Evolutionary conservation across 2,888 invertebrate species (phyloP).

Genomic region (Barypeithes pellucidus): DNA sequence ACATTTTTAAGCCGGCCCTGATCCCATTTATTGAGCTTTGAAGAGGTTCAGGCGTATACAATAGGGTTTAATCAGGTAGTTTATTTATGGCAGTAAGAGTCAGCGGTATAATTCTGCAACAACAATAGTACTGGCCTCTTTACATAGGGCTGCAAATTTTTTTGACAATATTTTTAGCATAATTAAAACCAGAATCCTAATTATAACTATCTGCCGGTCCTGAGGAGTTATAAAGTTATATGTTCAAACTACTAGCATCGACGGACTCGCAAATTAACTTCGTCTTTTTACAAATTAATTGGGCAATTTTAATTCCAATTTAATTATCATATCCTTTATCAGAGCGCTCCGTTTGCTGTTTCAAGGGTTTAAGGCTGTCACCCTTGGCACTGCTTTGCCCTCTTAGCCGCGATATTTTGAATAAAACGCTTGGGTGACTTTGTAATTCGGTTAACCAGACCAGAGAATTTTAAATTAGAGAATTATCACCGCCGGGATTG

Average conservation of each 20-base stretch:
- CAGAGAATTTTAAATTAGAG: slow-evolving; percentile 19
- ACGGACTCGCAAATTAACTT: slow-evolving; percentile 6
- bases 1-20: no score
- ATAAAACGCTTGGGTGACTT: slow-evolving; percentile 21
- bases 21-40: no score
- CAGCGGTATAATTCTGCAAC: no score
- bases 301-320: slow-evolving; percentile 33
- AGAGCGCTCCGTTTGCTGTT: slow-evolving; percentile 24
- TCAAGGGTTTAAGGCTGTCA: slow-evolving; percentile 23
- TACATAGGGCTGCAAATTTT: no score
- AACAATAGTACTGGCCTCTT: no score
- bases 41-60: no score
- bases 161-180: no score
- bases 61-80: no score
- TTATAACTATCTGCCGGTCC: no score
- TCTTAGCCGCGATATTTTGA: slow-evolving; percentile 27
- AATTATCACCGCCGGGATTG: slow-evolving; percentile 15
- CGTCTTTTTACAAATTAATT: slow-evolving; percentile 31
- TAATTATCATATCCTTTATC: slow-evolving; percentile 37
- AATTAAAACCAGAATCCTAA: no score
- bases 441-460: slow-evolving; percentile 24
- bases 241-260: neutral
- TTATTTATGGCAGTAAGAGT: no score
- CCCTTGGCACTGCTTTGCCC: slow-evolving; percentile 19
- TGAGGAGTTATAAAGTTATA: slow-evolving; percentile 1